Evolutionary conservation across 2,113 vertebrate species (phyloP).

Genomic region (Tylochromis polylepis): DNA sequence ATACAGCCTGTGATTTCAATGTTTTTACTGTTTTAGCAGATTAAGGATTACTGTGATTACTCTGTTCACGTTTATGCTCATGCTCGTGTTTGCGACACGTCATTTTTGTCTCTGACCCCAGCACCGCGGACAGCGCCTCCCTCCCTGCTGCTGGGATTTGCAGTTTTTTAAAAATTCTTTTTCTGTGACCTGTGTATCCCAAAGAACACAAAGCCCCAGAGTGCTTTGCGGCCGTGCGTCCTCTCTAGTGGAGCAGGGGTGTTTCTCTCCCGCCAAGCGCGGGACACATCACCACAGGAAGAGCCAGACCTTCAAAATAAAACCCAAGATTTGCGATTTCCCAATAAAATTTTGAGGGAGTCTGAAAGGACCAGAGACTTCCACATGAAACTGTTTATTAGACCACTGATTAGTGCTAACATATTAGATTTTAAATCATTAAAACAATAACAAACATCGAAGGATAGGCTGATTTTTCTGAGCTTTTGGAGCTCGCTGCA

Average conservation of each 20-base stretch:
- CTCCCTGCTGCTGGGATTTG: not conserved
- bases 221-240: not conserved
- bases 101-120: not conserved
- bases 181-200: too few species aligned
- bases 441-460: not conserved
- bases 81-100: rapidly evolving
- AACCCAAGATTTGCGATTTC: not conserved
- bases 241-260: slow-evolving; percentile 13
- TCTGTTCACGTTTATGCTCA: too few species aligned
- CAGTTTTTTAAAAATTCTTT: not conserved
- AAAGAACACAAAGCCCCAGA: slow-evolving; percentile 22
- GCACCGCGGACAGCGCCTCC: slow-evolving; percentile 22
- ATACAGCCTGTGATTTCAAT: rapidly evolving
- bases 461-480: not conserved
- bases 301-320: slow-evolving; percentile 20
- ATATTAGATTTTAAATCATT: not conserved
- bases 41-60: not conserved
- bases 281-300: not conserved
- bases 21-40: not conserved
- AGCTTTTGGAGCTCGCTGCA: not conserved
- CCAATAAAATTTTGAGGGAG: not conserved
- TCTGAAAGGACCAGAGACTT: not conserved
- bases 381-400: not conserved
- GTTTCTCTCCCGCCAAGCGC: slow-evolving; percentile 3
- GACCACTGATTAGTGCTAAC: not conserved